Percentiles rank a stretch among this genome's conserved stretches.
These are phyloP conservation scores for Anseranas semipalmata DNA, from an alignment of 2,113 vertebrate species.

Conservation along the genomic window DNA sequence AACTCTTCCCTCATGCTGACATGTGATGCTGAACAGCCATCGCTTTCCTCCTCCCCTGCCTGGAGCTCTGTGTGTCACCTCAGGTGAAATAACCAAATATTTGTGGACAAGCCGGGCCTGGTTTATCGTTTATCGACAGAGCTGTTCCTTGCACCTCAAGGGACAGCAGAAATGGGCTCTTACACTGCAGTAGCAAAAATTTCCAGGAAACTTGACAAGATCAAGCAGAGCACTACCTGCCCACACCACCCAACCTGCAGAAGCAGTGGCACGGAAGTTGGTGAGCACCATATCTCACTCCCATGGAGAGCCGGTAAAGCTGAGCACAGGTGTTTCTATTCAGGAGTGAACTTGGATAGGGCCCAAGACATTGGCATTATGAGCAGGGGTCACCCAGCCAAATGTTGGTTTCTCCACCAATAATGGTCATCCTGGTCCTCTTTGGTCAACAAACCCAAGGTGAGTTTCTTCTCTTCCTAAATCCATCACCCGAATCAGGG, in stretches of 20 bases:
- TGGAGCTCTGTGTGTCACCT: neutral
- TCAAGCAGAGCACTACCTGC: accelerated
- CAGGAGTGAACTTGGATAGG: neutral
- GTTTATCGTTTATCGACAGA: neutral
- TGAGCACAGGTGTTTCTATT: accelerated
- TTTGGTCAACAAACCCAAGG: accelerated
- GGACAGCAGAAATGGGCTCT: neutral
- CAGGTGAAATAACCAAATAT: neutral
- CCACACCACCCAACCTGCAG: accelerated
- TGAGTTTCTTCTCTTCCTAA: neutral
- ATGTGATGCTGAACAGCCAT: neutral
- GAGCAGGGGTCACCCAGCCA: neutral
- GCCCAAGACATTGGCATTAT: neutral
- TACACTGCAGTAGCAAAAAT: neutral
- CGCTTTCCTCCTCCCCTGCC: neutral
- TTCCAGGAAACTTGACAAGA: neutral
- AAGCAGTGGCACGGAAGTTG: neutral
- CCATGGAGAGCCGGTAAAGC: neutral
- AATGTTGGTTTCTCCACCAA: neutral
- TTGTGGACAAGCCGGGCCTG: accelerated
- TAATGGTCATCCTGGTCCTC: neutral
- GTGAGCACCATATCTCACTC: neutral
- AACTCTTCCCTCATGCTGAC: neutral
- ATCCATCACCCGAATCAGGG: neutral
- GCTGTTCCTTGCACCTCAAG: neutral